Conservation (phyloP, 2,888 invertebrate genomes). For the Drosophila aldrichi region DNA sequence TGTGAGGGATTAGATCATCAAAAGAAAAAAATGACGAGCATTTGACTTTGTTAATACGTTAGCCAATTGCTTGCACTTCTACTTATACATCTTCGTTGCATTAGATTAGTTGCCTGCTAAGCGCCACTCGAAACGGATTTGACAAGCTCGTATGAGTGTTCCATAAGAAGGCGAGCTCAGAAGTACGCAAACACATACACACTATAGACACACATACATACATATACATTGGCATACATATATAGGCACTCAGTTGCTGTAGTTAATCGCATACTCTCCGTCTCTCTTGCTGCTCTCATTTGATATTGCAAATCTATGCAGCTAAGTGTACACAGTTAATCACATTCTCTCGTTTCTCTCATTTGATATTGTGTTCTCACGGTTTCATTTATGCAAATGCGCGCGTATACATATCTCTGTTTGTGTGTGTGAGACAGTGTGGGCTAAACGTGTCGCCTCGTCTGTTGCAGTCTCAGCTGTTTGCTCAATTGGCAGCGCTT, state of each 20-base stretch:
- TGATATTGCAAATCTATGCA: conserved; percentile 8
- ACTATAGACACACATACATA: neutral
- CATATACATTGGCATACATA: neutral
- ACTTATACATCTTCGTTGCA: conserved; percentile 8
- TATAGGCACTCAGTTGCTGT: neutral
- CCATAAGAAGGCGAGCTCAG: conserved; percentile 29
- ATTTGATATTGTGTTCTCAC: conserved; percentile 13
- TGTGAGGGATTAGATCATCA: conserved; percentile 49
- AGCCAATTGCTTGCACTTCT: conserved; percentile 15
- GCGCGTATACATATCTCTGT: neutral
- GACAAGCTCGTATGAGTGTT: conserved; percentile 16
- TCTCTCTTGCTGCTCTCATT: conserved; percentile 3
- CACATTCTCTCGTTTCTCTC: conserved; percentile 3
- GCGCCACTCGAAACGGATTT: conserved; percentile 34
- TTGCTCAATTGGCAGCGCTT: conserved; percentile 36
- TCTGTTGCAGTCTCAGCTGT: conserved; percentile 28
- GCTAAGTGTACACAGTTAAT: conserved; percentile 15
- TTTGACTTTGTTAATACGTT: conserved; percentile 22
- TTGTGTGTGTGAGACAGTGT: neutral
- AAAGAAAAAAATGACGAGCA: neutral
- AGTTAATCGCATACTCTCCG: conserved; percentile 8
- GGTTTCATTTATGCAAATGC: conserved; percentile 19
- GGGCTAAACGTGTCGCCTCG: conserved; percentile 29
- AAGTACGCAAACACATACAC: conserved; percentile 7
- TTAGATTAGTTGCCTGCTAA: conserved; percentile 17